A percentile compares a stretch with the other conserved stretches of the same genome.
phyloP scores from a whole-genome alignment of 1,140 invertebrate genomes.

The Caenorhabditis elegans region WBcel235 BX284602.5:15263001-15263500 shows the following conservation, averaged over 20 bases:
- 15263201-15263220: not conserved
- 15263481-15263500: no score
- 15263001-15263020: no score
- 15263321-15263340: not conserved
- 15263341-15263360: not conserved
- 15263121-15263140: not conserved
- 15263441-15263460: not conserved
- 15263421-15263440: conserved; percentile 3
- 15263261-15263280: conserved; percentile 17
- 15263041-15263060: no score
- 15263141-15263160: not conserved
- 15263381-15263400: not conserved
- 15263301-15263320: not conserved
- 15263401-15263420: not conserved
- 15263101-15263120: not conserved
- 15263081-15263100: not conserved
- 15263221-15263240: not conserved
- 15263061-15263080: no score
- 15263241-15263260: conserved; percentile 6
- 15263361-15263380: not conserved
- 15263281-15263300: not conserved
- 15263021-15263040: no score
- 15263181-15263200: conserved; percentile 4
- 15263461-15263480: not conserved
- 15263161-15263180: not conserved